Evolutionary conservation across 2,888 invertebrate genomes (phyloP).

Genomic region (Lymantria monacha): DNA sequence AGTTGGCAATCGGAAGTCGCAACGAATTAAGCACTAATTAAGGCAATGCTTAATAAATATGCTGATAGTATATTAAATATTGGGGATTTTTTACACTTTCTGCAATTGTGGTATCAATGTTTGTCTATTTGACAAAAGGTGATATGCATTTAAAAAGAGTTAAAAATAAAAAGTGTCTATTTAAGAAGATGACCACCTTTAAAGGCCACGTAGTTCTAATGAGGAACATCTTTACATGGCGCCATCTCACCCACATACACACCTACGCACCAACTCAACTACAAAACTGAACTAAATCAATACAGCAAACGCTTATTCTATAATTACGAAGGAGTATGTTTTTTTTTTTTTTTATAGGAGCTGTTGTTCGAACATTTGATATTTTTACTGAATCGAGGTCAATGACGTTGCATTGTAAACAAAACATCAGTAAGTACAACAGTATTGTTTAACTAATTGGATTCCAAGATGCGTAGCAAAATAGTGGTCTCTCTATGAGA

Average conservation of each 20-base stretch:
- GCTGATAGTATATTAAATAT: too few relatives aligned
- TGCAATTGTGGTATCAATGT: too few relatives aligned
- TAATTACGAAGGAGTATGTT: slow-evolving; percentile 61
- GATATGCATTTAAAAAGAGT: too few relatives aligned
- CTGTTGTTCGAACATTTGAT: slow-evolving; percentile 23
- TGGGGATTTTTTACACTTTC: too few relatives aligned
- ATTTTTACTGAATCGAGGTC: slow-evolving; percentile 15
- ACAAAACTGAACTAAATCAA: slow-evolving; percentile 47
- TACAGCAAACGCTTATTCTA: slow-evolving; percentile 36
- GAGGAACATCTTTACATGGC: slow-evolving; percentile 35
- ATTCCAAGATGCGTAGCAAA: neutral
- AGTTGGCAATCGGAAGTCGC: too few relatives aligned
- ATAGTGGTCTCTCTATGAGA: neutral
- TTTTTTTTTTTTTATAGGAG: slow-evolving; percentile 47
- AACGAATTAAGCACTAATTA: too few relatives aligned
- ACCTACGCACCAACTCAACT: slow-evolving; percentile 35
- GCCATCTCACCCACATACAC: slow-evolving; percentile 53
- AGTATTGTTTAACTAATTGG: slow-evolving; percentile 4
- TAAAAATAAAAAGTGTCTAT: too few relatives aligned
- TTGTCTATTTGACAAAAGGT: too few relatives aligned
- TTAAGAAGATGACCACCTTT: neutral
- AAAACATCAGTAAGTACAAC: slow-evolving; percentile 7
- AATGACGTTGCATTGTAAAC: slow-evolving; percentile 20
- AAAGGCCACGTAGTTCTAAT: slow-evolving; percentile 43
- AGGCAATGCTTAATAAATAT: too few relatives aligned